Evolutionary conservation across 2,888 invertebrate genomes (phyloP), one percentile per base, ranked within the genome.

Genomic region (Abrostola triplasia): DNA sequence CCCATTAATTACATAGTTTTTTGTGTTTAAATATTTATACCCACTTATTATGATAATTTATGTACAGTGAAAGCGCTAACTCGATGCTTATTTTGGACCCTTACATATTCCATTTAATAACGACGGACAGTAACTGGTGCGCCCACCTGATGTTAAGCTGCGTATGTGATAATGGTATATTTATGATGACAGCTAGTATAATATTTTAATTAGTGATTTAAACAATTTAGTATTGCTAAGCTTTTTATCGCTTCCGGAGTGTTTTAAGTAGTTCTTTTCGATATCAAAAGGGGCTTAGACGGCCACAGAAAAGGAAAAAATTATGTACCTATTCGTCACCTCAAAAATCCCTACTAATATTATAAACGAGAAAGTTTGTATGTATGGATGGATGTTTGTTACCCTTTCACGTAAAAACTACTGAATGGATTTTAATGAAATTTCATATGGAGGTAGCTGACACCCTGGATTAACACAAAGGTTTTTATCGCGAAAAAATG

Each of bases 41-140:
- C 66, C 58, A 74, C 66, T 84, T 80, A 84, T 78, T 86, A 90
- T 90, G 88, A 67, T 88, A 92, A 92, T 90, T 67, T 85, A 93
- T 93, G 82, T 88, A 83, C 84, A 91, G 93, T 90, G 89, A 92
- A 92, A 88, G 90, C 90, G 92, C 86, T 90, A 90, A 92, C 89
- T 81, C 67, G 67, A 67, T 77, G 82, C 59, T 61, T 62, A 68
- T 72, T 64, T 70, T 52, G 70, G 60, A 38, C 70, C 70, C 65
- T 67, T 71, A 61, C 70, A 74, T 73, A 69, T 69, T 71, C 75
- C 61, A 57, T 65, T 64, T 51, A 51, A 52, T 77, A 65, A 73
- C 54, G 53, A 74, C 49, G n/a, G 40, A 50, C 13, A 59, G 55
- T 35, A 59, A 47, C 38, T 54, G 49, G 42, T 41, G 49, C 44